These are phyloP conservation scores for Colistium nudipinnis DNA, from an alignment of 2,113 vertebrate genomes.

Conservation along the genomic window DNA sequence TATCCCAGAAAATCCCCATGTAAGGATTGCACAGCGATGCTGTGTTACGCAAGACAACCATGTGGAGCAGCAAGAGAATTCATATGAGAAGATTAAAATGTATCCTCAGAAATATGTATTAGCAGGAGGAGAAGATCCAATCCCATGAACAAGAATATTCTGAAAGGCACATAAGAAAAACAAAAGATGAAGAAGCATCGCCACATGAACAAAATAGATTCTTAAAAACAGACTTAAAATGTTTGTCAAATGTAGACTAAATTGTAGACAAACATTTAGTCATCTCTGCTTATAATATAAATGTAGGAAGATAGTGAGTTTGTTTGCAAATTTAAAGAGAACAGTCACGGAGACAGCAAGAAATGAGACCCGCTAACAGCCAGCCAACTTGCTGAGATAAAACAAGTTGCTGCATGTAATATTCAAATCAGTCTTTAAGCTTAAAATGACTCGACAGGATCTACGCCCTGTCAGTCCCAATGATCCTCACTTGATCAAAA, in stretches of 20 bases:
- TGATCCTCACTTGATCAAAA: conserved; percentile 15
- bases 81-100: background rate
- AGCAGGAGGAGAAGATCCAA: background rate
- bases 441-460: conserved; percentile 44
- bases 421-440: conserved; percentile 32
- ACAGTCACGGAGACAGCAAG: conserved; percentile 11
- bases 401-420: conserved; percentile 49
- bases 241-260: background rate
- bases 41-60: background rate
- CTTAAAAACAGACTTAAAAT: too few species aligned
- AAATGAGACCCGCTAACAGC: conserved; percentile 23
- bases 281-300: background rate
- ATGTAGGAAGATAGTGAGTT: background rate
- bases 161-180: background rate
- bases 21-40: conserved; percentile 4
- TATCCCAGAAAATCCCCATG: conserved; percentile 23
- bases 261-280: background rate
- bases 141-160: background rate
- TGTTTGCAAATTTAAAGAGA: conserved; percentile 20
- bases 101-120: conserved; percentile 3
- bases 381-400: conserved; percentile 28
- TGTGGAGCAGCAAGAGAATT: background rate
- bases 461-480: conserved; percentile 33
- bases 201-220: too few species aligned
- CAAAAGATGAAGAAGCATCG: background rate